Conservation (phyloP, 2,113 vertebrate species). For the Gallinago jamesoni region DNA sequence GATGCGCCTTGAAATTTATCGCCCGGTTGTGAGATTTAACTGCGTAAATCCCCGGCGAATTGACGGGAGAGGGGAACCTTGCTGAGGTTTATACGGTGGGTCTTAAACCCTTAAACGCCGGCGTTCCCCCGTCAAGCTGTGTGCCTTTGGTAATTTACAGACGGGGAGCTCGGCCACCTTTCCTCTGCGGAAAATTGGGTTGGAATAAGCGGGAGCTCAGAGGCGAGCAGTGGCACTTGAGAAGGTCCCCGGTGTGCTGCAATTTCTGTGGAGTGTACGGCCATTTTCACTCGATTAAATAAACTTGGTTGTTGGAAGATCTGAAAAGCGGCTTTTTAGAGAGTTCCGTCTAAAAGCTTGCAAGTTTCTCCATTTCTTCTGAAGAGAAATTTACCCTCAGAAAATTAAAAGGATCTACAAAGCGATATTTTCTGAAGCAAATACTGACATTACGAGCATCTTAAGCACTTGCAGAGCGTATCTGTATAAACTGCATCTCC, state of each 20-base stretch:
- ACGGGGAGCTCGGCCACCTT: neutral
- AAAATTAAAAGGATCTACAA: constrained; percentile 44
- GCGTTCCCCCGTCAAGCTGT: neutral
- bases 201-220: constrained; percentile 6
- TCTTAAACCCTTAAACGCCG: constrained; percentile 13
- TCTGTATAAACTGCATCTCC: constrained; percentile 61
- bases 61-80: neutral
- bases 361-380: constrained; percentile 65
- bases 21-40: neutral
- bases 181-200: constrained; percentile 24
- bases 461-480: constrained; percentile 52
- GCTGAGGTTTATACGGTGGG: neutral
- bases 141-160: neutral
- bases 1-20: neutral
- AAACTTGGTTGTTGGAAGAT: neutral
- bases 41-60: neutral
- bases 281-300: neutral
- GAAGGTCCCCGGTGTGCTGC: neutral
- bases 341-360: neutral
- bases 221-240: constrained; percentile 40
- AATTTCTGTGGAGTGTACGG: constrained; percentile 1
- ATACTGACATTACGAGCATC: constrained; percentile 54
- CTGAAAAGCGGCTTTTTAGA: neutral
- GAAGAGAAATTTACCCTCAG: constrained; percentile 39
- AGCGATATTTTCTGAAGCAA: constrained; percentile 61